Percentiles rank a stretch among this genome's conserved stretches.
These are phyloP conservation scores for Atractosteus spatula DNA, from an alignment of 2,113 vertebrate genomes.

Conservation along the genomic window DNA sequence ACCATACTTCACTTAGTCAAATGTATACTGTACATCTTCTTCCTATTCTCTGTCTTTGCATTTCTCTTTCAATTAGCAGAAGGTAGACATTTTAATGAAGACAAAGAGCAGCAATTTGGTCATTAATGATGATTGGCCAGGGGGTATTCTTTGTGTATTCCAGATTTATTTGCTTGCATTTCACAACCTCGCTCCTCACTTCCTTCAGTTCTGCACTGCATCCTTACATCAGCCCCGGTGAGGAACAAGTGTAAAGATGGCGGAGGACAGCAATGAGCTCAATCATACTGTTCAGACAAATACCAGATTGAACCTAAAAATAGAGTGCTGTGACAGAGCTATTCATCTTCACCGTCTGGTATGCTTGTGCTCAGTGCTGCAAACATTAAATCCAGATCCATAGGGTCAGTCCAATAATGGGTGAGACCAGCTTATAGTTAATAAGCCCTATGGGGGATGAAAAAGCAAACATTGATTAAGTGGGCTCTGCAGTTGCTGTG, in stretches of 20 bases:
- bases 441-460: conserved; percentile 34
- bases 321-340: background rate
- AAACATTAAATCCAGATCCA: conserved; percentile 2
- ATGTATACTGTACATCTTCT: background rate
- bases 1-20: conserved; percentile 30
- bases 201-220: no score
- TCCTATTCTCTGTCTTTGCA: background rate
- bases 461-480: conserved; percentile 36
- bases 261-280: background rate
- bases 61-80: background rate
- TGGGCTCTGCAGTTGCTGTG: conserved; percentile 23
- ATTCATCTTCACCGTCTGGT: background rate
- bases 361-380: background rate
- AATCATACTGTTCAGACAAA: background rate
- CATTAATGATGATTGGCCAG: no score
- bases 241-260: background rate
- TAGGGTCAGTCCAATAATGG: background rate
- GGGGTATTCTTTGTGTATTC: no score
- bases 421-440: conserved; percentile 34
- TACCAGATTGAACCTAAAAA: conserved; percentile 1
- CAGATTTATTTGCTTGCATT: no score
- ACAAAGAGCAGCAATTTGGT: no score
- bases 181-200: no score
- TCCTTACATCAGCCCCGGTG: background rate
- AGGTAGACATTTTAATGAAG: no score